These are phyloP conservation scores for Drosophila tripunctata DNA, from an alignment of 2,888 invertebrate genomes.

Conservation along the genomic window DNA sequence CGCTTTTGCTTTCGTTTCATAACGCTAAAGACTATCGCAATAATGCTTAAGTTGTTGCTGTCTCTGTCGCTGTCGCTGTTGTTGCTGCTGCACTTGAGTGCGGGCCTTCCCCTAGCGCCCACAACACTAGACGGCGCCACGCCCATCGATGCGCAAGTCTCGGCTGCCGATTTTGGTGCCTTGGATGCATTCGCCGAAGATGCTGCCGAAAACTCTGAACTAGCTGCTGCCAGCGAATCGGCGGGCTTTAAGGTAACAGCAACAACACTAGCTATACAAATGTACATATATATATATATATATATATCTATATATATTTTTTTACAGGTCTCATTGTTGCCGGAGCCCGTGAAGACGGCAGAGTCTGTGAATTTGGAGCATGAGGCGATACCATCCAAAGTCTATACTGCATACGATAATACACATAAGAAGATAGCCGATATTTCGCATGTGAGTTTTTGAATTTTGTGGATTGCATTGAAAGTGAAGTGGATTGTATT, in stretches of 20 bases:
- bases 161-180: slow-evolving; percentile 71
- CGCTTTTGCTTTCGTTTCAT: slow-evolving; percentile 39
- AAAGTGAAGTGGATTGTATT: not conserved
- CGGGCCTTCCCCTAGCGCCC: slow-evolving; percentile 57
- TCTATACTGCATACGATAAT: slow-evolving; percentile 80
- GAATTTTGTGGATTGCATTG: not conserved
- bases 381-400: slow-evolving; percentile 81
- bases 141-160: slow-evolving; percentile 67
- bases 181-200: slow-evolving; percentile 59
- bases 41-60: slow-evolving; percentile 8
- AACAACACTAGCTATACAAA: too few species aligned
- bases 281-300: not conserved
- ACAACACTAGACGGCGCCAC: slow-evolving; percentile 70
- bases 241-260: slow-evolving; percentile 70
- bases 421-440: slow-evolving; percentile 79
- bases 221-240: slow-evolving; percentile 46
- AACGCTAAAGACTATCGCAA: slow-evolving; percentile 11
- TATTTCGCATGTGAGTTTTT: slow-evolving; percentile 73
- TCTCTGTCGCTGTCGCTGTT: slow-evolving; percentile 9
- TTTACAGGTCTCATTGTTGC: slow-evolving; percentile 69
- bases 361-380: slow-evolving; percentile 83
- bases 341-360: slow-evolving; percentile 72
- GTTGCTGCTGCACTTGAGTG: slow-evolving; percentile 11
- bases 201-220: slow-evolving; percentile 50
- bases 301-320: not conserved